Evolutionary conservation across 2,888 invertebrate genomes (phyloP).

Genomic region (Notodromas monacha): DNA sequence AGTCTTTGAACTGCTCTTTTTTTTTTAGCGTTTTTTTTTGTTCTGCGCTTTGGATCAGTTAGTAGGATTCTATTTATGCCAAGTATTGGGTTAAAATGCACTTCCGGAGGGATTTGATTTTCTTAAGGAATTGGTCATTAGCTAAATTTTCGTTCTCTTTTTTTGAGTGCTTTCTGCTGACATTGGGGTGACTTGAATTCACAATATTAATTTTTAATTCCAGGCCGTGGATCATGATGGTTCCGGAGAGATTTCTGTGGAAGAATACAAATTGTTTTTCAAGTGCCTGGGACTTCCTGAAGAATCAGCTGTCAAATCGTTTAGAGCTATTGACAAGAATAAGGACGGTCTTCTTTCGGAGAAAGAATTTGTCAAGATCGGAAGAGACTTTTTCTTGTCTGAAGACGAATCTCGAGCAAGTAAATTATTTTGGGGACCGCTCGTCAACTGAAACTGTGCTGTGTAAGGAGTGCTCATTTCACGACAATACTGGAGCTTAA

Average conservation of each 20-base stretch:
- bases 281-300: constrained; percentile 36
- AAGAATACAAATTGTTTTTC: constrained; percentile 51
- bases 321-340: constrained; percentile 41
- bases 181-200: not conserved
- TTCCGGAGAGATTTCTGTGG: constrained; percentile 38
- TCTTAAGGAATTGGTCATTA: too few species aligned
- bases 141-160: too few species aligned
- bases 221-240: constrained; percentile 26
- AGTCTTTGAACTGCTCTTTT: too few species aligned
- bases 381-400: constrained; percentile 41
- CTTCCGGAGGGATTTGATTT: too few species aligned
- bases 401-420: constrained; percentile 40
- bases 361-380: constrained; percentile 44
- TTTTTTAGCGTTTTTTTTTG: too few species aligned
- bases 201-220: not conserved
- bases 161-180: too few species aligned
- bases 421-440: constrained; percentile 56
- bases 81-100: too few species aligned
- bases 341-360: constrained; percentile 37
- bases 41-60: too few species aligned
- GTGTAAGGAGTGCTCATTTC: too few species aligned
- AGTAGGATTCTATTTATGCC: too few species aligned
- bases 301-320: constrained; percentile 38
- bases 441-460: too few species aligned
- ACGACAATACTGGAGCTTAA: too few species aligned